These are phyloP conservation scores for Halcyon malimbica DNA, from an alignment of 2,113 vertebrate species.

Conservation along the genomic window DNA sequence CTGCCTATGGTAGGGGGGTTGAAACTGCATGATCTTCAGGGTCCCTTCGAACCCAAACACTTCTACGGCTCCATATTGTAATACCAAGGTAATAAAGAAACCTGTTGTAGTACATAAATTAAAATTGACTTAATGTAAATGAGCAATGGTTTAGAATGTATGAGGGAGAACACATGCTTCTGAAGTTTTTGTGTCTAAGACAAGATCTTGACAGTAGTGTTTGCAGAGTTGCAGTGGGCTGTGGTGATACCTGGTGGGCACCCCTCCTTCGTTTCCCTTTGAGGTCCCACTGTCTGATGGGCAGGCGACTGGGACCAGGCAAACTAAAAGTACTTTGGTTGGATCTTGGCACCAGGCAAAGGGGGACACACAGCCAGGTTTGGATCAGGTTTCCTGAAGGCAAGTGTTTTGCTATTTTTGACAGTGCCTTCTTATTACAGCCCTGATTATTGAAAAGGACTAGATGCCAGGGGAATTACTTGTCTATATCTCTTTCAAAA, in stretches of 20 bases:
- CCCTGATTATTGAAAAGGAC: background rate
- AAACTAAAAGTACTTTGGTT: too few species aligned
- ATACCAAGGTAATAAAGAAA: background rate
- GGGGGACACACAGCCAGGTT: rapidly evolving
- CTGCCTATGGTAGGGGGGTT: background rate
- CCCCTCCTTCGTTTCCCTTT: rapidly evolving
- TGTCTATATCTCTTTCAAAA: background rate
- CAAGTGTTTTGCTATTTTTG: background rate
- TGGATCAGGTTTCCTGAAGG: background rate
- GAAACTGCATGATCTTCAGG: background rate
- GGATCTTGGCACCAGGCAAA: background rate
- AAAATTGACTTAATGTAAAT: too few species aligned
- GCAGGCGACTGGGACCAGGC: background rate
- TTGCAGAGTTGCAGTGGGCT: background rate
- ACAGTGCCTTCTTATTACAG: background rate
- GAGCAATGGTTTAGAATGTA: too few species aligned
- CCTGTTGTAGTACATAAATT: background rate
- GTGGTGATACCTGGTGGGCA: background rate
- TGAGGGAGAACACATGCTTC: too few species aligned
- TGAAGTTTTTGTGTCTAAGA: too few species aligned
- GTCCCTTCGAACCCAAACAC: background rate
- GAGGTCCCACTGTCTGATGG: background rate
- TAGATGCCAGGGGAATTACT: background rate
- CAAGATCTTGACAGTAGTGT: background rate
- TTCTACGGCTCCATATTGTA: rapidly evolving